phyloP scores from a whole-genome alignment of 2,113 vertebrate genomes.

The Grantiella picta region DNA sequence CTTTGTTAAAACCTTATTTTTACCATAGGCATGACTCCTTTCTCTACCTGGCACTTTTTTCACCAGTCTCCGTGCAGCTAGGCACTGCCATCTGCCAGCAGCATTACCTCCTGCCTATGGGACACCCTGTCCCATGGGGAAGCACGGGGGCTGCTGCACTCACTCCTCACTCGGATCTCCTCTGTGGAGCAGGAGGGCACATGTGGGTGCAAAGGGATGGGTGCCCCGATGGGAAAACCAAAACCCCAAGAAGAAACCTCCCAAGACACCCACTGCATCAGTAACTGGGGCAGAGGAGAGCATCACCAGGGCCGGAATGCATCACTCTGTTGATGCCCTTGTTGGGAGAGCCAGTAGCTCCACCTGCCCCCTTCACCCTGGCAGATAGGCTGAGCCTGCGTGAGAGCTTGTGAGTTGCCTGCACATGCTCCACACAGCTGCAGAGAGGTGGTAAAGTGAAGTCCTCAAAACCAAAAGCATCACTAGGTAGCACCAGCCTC shows the following conservation, averaged over 20 bases:
- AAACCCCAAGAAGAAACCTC: background rate
- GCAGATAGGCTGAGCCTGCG: background rate
- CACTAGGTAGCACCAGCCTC: background rate
- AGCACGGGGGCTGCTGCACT: background rate
- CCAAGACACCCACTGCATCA: background rate
- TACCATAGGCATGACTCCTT: background rate
- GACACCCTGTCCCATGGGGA: background rate
- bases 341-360: background rate
- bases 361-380: background rate
- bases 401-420: background rate
- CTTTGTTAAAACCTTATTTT: background rate
- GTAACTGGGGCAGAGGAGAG: background rate
- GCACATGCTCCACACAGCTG: background rate
- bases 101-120: background rate
- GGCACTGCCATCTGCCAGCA: background rate
- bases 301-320: accelerated
- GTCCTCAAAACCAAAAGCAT: background rate
- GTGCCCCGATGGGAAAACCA: background rate
- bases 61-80: background rate
- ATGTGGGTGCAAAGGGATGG: background rate
- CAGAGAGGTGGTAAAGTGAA: background rate
- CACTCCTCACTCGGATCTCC: background rate
- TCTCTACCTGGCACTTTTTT: background rate
- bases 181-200: background rate
- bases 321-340: accelerated